Base-by-base conservation (phyloP, 2,113 vertebrate species). In the Nycticebus coucang region DNA sequence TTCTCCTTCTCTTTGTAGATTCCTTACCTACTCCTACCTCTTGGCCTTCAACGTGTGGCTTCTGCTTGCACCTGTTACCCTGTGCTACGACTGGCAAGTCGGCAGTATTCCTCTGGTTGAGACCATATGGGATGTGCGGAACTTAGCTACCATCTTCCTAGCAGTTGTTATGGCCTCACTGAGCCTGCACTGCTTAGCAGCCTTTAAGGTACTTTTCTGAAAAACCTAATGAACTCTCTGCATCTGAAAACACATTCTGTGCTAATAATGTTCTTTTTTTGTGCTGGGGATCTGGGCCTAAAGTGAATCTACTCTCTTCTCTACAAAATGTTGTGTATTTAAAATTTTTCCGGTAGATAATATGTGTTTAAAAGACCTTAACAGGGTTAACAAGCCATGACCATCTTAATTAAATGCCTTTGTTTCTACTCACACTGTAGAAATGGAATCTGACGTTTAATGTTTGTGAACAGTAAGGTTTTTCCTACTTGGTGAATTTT, bases 51-150 rank as follows among this genome's bases (percentile, higher is more conserved):
- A 99, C 0, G 98, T 99, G 0, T 99, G 99, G 99, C 99, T 99
- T 83, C 98, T 99, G 93, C 98, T 99, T 94, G 99, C 99, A 45
- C 99, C 99, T 0, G 87, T 99, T 22, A 98, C 99, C 57, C 98
- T 99, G 68, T 99, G 99, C 98, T 99, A 99, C 0, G 99, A 99
- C 98, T 99, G 99, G 99, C 99, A 99, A 98, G 99, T 99, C 0
- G 99, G 99, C 96, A 99, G 99, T 96, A 99, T 99, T 79, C 99
- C 99, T 87, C 97, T 99, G 98, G 98, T 99, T 0, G 99, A 99
- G 97, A 99, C 99, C 1, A 1, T 99, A 45, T 99, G 98, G 96
- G 99, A 99, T 26, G 19, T 24, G 0, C 99, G 99, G 71, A 99
- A 99, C 79, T 80, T 99, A 21, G 99, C 99, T 92, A 99, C 99